phyloP scores from a whole-genome alignment of 2,888 invertebrate genomes.

The Drosophila parthenogenetica region DNA sequence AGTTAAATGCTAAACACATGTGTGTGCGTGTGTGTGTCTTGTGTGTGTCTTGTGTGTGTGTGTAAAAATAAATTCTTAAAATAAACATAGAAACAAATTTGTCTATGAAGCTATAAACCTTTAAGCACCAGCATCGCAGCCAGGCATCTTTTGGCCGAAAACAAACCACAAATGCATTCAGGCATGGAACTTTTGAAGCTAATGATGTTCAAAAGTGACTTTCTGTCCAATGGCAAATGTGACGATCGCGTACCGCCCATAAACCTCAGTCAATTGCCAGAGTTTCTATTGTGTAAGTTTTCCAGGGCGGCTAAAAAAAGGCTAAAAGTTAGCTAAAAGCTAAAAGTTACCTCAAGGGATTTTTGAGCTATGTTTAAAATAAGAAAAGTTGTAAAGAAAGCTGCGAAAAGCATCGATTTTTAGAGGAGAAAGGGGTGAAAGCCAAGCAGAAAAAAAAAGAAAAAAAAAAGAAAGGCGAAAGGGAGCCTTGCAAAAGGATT shows the following conservation, averaged over 20 bases:
- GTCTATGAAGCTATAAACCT: conserved; percentile 14
- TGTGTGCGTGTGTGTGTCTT: neutral
- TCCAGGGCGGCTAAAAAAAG: neutral
- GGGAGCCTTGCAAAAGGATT: too few species aligned
- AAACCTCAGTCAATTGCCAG: conserved; percentile 90
- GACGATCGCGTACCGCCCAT: conserved; percentile 90
- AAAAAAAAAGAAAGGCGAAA: too few species aligned
- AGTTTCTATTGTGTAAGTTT: conserved; percentile 90
- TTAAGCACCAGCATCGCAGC: conserved; percentile 13
- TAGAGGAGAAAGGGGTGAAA: too few species aligned
- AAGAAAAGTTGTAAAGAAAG: too few species aligned
- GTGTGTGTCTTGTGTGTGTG: conserved; percentile 24
- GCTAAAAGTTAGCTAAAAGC: neutral
- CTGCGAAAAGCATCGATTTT: too few species aligned
- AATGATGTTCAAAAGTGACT: conserved; percentile 86
- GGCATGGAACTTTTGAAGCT: conserved; percentile 85
- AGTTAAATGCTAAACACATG: conserved; percentile 39
- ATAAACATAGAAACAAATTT: conserved; percentile 2
- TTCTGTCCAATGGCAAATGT: conserved; percentile 84
- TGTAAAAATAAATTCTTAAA: conserved; percentile 9
- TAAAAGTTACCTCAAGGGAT: too few species aligned
- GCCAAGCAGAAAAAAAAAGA: too few species aligned
- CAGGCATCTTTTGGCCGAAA: conserved; percentile 23
- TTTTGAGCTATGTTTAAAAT: too few species aligned
- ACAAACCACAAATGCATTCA: conserved; percentile 12